Evolutionary conservation across 2,888 invertebrate genomes (phyloP), one percentile per base, ranked within the genome.

Genomic region (Patella pellucida): DNA sequence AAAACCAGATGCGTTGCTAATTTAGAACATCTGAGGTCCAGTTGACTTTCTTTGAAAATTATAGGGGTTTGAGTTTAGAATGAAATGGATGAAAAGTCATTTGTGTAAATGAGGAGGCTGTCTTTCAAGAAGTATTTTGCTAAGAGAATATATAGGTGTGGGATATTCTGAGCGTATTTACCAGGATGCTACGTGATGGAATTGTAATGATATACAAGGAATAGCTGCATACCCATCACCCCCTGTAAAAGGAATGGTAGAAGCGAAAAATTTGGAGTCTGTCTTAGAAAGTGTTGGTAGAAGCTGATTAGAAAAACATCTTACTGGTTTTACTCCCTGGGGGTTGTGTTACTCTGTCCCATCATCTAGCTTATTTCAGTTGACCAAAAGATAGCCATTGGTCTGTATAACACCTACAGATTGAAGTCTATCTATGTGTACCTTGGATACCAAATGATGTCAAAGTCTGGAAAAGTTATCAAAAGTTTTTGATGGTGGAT

Each of bases 271-370:
- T 62, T 62, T 62, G 62, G 62, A 62, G 62, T 23, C 62, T 62
- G 62, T 62, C 62, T 62, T 62, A 62, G 62, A 62, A 62, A 23
- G 62, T 19, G 62, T 62, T 62, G 62, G 62, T 62, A 23, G 62
- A 62, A 62, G 14, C 62, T 62, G 62, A 62, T 62, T 19, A 62
- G 62, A 62, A 62, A 62, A 62, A 62, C 62, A 62, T 62, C 19
- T 62, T 62, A 23, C 62, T 62, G 23, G 23, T 62, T 23, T 23
- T 19, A 14, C 62, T 62, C 62, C 62, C 62, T 23, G 19, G 62
- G 62, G 62, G 11, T 62, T 62, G 62, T 19, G 19, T 62, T 62
- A 62, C 62, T 12, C 62, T 62, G 62, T 62, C 62, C 62, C 62
- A 62, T 62, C 62, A n/a, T 62, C 11, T 12, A 62, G 62, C 62